These are phyloP conservation scores for Mimas tiliae DNA, from an alignment of 2,888 invertebrate species.

Conservation along the genomic window DNA sequence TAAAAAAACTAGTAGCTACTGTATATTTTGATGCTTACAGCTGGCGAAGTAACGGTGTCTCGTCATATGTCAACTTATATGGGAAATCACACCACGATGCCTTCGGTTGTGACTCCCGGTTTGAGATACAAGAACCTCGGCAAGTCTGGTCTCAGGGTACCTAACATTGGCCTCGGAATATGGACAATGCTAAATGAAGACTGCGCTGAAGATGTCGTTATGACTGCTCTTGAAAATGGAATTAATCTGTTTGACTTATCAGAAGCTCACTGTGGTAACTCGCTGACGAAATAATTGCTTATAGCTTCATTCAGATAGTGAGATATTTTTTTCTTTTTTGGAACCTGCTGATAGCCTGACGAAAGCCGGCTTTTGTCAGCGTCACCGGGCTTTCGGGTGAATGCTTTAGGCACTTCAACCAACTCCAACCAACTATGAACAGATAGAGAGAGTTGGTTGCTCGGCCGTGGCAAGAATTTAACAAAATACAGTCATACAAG, in stretches of 20 bases:
- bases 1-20: too few species aligned
- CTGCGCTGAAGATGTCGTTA: conserved; percentile 95
- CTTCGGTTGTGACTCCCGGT: conserved; percentile 90
- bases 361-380: too few species aligned
- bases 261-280: conserved; percentile 93
- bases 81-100: conserved; percentile 86
- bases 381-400: too few species aligned
- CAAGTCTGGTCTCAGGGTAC: conserved; percentile 97
- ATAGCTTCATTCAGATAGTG: too few species aligned
- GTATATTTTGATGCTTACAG: conserved; percentile 38
- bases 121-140: conserved; percentile 96
- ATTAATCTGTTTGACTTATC: conserved; percentile 98
- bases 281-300: conserved; percentile 30
- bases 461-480: too few species aligned
- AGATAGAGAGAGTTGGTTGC: too few species aligned
- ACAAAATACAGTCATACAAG: too few species aligned
- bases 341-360: too few species aligned
- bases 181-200: conserved; percentile 96
- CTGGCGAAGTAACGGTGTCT: conserved; percentile 69
- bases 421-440: too few species aligned
- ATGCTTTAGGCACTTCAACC: too few species aligned
- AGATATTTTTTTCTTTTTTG: too few species aligned
- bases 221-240: conserved; percentile 96
- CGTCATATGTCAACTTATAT: conserved; percentile 81
- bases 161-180: conserved; percentile 96